phyloP scores from a whole-genome alignment of 2,888 invertebrate species.

The Leuctra nigra region DNA sequence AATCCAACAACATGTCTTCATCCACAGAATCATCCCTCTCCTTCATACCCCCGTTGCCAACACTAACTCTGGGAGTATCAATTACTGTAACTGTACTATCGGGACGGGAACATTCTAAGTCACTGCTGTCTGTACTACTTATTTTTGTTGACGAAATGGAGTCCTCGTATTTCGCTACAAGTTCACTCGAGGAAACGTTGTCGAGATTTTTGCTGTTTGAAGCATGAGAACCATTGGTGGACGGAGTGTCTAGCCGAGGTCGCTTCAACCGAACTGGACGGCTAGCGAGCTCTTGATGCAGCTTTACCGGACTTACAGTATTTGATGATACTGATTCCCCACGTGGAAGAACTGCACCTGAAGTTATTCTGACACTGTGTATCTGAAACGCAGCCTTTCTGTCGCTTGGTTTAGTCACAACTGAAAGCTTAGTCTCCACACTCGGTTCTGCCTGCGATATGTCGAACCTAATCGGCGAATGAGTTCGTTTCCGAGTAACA shows the following conservation, averaged over 20 bases:
- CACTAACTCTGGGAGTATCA: no score
- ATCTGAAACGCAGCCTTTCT: not conserved
- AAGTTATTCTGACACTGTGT: not conserved
- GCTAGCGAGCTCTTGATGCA: not conserved
- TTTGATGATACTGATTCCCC: not conserved
- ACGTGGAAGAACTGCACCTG: not conserved
- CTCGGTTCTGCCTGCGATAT: constrained; percentile 1
- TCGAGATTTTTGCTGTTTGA: not conserved
- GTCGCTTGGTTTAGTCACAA: no score
- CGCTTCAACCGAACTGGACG: not conserved
- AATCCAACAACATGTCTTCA: not conserved
- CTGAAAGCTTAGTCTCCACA: not conserved
- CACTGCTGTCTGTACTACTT: no score
- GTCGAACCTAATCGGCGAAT: constrained; percentile 21
- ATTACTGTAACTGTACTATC: no score
- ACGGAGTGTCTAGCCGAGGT: not conserved
- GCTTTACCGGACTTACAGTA: no score
- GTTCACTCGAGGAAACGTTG: not conserved
- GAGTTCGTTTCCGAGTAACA: not conserved
- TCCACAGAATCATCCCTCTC: not conserved
- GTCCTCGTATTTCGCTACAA: no score
- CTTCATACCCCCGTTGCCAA: not conserved
- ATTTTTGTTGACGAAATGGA: no score
- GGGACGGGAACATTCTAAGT: no score
- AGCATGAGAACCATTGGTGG: not conserved